Percentiles rank a stretch among this genome's conserved stretches.
phyloP scores from a whole-genome alignment of 1,140 invertebrate species.

The Probaryconus sp. region DNA sequence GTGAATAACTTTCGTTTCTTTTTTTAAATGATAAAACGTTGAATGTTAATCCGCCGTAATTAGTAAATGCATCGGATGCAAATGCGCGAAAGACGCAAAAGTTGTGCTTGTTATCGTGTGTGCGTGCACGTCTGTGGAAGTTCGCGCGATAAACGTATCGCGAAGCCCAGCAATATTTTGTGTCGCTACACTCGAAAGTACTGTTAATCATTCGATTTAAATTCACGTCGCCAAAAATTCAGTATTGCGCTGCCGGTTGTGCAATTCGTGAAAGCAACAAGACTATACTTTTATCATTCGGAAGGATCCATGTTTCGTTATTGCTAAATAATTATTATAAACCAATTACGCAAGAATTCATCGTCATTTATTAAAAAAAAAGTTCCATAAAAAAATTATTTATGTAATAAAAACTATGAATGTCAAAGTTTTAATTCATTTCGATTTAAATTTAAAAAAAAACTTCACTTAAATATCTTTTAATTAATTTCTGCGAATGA shows the following conservation, averaged over 20 bases:
- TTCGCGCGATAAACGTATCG: slow-evolving; percentile 26
- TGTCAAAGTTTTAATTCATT: no score
- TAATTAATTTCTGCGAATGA: no score
- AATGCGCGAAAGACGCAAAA: not conserved
- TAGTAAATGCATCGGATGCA: not conserved
- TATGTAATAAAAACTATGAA: no score
- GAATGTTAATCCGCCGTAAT: no score
- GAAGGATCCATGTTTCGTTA: not conserved
- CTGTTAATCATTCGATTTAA: slow-evolving; percentile 64
- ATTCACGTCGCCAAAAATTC: slow-evolving; percentile 66
- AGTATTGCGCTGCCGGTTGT: slow-evolving; percentile 61
- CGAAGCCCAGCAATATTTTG: slow-evolving; percentile 29
- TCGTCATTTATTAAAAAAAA: slow-evolving; percentile 4
- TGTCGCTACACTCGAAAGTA: slow-evolving; percentile 53
- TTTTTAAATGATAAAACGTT: no score
- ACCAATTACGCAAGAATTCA: slow-evolving; percentile 1
- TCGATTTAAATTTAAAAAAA: no score
- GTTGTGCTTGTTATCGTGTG: not conserved
- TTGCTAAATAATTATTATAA: no score
- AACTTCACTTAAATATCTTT: no score
- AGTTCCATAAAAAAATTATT: slow-evolving; percentile 30
- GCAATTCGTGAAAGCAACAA: slow-evolving; percentile 70
- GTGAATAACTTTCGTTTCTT: no score
- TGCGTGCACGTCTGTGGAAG: no score
- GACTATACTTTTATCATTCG: slow-evolving; percentile 61